phyloP scores from a whole-genome alignment of 1,140 invertebrate genomes.

The Platorchestia sp. region DNA sequence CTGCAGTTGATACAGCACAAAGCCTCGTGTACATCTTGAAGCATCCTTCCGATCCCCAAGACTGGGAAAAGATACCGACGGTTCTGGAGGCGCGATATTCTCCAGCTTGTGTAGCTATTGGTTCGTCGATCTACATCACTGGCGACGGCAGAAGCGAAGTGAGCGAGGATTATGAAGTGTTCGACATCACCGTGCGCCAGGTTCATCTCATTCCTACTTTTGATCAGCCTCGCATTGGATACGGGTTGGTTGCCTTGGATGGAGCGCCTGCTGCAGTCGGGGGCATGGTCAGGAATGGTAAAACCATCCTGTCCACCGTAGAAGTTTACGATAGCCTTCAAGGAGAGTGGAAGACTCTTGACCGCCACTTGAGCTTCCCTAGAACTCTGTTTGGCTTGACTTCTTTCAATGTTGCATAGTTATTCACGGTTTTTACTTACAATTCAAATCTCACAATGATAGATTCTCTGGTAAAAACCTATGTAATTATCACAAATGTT shows the following conservation, averaged over 20 bases:
- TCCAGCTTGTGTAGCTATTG: neutral
- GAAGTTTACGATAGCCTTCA: neutral
- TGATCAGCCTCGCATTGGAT: neutral
- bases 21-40: neutral
- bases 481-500: too few species aligned
- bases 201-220: conserved; percentile 25
- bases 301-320: neutral
- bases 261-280: conserved; percentile 1
- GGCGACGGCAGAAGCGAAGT: conserved; percentile 16
- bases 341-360: neutral
- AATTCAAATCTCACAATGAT: neutral
- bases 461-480: neutral
- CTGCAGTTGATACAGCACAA: conserved; percentile 17
- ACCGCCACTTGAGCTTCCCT: neutral
- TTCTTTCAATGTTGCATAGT: neutral
- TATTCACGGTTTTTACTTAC: neutral
- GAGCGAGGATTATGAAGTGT: conserved; percentile 4
- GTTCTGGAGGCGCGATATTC: neutral
- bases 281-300: conserved; percentile 5
- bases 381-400: neutral
- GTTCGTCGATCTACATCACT: neutral
- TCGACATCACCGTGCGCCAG: neutral
- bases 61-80: neutral
- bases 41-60: neutral
- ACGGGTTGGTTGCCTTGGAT: neutral